A percentile compares a stretch with the other conserved stretches of the same genome.
Conservation (phyloP, 2,797 vertebrate genomes). For the Chiloscyllium punctatum region DNA sequence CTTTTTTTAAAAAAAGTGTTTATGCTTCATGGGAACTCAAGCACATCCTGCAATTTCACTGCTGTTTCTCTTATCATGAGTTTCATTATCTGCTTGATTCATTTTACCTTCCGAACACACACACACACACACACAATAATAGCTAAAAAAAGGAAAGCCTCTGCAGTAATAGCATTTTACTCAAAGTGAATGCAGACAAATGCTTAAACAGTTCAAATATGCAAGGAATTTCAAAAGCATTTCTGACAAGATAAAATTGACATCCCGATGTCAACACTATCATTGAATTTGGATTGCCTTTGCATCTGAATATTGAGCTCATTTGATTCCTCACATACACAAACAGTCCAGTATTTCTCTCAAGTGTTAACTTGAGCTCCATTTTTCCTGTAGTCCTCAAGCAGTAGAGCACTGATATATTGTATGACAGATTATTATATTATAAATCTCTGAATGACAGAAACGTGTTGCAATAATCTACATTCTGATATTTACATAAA, state of each 20-base stretch:
- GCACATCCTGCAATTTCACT: neutral
- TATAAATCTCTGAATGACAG: too few species aligned
- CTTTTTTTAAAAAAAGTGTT: neutral
- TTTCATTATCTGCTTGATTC: conserved; percentile 11
- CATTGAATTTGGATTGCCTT: neutral
- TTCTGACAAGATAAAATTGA: neutral
- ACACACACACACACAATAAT: neutral
- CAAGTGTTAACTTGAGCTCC: neutral
- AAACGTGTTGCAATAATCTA: neutral
- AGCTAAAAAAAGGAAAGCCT: neutral
- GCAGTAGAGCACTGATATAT: neutral
- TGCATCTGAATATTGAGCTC: neutral
- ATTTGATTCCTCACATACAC: neutral
- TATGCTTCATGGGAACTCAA: neutral
- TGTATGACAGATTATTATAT: neutral
- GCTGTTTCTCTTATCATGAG: neutral
- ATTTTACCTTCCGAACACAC: conserved; percentile 5
- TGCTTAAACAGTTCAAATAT: neutral
- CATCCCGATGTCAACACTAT: neutral
- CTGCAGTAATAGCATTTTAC: conserved; percentile 16
- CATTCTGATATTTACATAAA: neutral
- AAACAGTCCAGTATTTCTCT: neutral
- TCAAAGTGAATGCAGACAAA: neutral
- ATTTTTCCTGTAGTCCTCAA: neutral
- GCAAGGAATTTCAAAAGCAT: neutral